Percentiles rank a stretch among this genome's conserved stretches.
phyloP scores from a whole-genome alignment of 2,888 invertebrate species.

The Clistopyga incitator region DNA sequence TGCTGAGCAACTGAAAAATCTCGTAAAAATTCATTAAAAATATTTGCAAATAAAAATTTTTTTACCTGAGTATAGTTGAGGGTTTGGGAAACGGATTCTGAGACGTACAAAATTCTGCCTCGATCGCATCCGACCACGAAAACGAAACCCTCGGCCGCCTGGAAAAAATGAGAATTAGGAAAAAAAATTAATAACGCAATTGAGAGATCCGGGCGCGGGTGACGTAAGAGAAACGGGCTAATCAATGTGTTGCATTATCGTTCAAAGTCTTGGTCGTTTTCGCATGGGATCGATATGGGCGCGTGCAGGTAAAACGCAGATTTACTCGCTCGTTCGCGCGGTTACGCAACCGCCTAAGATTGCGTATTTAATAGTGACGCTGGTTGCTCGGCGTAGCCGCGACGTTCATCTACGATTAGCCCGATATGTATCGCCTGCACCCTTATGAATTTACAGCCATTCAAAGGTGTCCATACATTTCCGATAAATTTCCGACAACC shows the following conservation, averaged over 20 bases:
- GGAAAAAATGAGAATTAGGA: constrained; percentile 73
- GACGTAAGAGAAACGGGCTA: constrained; percentile 65
- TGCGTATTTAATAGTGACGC: constrained; percentile 26
- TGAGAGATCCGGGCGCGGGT: constrained; percentile 25
- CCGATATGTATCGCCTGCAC: constrained; percentile 18
- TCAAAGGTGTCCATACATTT: neutral
- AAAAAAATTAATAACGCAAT: constrained; percentile 2
- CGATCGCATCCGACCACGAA: constrained; percentile 97
- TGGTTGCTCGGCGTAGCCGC: neutral
- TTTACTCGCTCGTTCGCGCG: neutral
- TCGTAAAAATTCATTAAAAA: too few species aligned
- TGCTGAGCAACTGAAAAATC: too few species aligned
- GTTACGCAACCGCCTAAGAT: constrained; percentile 35
- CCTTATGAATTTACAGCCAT: neutral
- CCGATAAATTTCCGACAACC: neutral
- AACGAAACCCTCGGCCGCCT: constrained; percentile 95
- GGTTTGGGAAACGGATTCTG: constrained; percentile 93
- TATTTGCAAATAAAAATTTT: too few species aligned
- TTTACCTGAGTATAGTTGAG: constrained; percentile 92
- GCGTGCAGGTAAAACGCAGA: neutral
- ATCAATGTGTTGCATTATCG: constrained; percentile 72
- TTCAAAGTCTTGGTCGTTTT: constrained; percentile 39
- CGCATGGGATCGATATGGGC: constrained; percentile 23
- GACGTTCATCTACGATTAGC: constrained; percentile 44
- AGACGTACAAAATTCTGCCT: constrained; percentile 95